Base-by-base conservation (phyloP, 1,140 invertebrate species). In the Mycetomoellerius zeteki region DNA sequence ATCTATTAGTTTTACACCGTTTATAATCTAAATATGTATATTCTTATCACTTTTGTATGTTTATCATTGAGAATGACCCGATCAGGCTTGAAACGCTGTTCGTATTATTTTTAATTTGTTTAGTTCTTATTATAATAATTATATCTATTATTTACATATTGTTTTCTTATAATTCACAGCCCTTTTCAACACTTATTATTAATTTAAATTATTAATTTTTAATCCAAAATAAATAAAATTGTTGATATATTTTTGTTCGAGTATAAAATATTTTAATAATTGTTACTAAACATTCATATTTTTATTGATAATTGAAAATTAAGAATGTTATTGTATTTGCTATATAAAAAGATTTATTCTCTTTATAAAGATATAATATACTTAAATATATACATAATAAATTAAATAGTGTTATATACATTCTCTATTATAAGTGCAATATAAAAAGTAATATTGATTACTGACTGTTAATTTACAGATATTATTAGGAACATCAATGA, bases 401-500 rank as follows among this genome's bases (percentile, higher is more conserved):
- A 62, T 21, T 33, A 60, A 43, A 75, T 76, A 62, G 12, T 50
- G 19, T 64, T 64, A 16, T 67, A 47, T 60, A 62, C 65, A 64
- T 52, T 85, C 7, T 71, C 27, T 77, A 77, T 62, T 86, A 71
- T 65, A 64, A 72, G 37, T 43, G 8, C 37, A 43, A 43, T 7
- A 43, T 43, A 43, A 81, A 76, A 27, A 65, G 8, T 33, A 33
- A 71, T 80, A 37, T 37, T 52, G 21, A 69, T 16, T 0, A 56
- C 21, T 77, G n/a, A 75, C 37, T 75, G 1, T 50, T 50, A 24
- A 75, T 78, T 78, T 88, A 6, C 89, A 98, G 98, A 99, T 96
- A 95, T 99, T 54, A 98, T 99, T 88, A 96, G 99, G 54, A 97
- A 97, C 92, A 99, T 99, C 1, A 99, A 98, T 94, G 99, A 99